Evolutionary conservation across 2,113 vertebrate species (phyloP), one percentile per base, ranked within the genome.

Genomic region (Chloropsis cyanopogon): DNA sequence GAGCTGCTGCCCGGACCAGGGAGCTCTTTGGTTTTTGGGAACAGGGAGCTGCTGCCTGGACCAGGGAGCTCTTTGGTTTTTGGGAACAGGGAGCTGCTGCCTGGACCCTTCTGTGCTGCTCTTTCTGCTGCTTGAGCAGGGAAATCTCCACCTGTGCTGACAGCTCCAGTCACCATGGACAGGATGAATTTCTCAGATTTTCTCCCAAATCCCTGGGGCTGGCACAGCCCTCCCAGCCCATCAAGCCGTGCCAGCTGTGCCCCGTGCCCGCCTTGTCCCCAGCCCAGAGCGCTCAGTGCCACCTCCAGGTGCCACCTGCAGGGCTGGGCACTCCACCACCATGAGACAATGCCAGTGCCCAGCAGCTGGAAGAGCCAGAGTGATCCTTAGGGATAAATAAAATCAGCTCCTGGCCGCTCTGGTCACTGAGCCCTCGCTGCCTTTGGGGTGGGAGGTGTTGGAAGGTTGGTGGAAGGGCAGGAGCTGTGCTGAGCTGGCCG

Each of bases 361-460:
- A 82, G 61, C 28, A 29, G 41, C 87, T 79, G 73, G 9, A 39
- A 75, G 42, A 89, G 50, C 39, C n/a, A 1, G 0, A 31, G 37
- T 1, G 6, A 52, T 22, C 33, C 39, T 65, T 14, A 41, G 39
- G 39, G 73, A 92, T 6, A 17, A 52, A 24, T 17, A 26, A 75
- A 73, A 70, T n/a, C 6, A 24, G 44, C 24, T 50, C 44, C 37
- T 49, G 68, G 35, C 19, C 2, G 1, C 23, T 42, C 5, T 29
- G 39, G 21, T 42, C 11, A 1, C 42, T 41, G 50, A 47, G 19
- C 21, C 9, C 8, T 50, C 0, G 0, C n/a, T 69, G 41, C 0
- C 22, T 64, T 35, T 6, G 28, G 24, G 35, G 14, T n/a, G 52
- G 65, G 35, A 17, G 57, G n/a, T n/a, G n/a, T n/a, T n/a, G n/a